phyloP scores from a whole-genome alignment of 2,888 invertebrate species.

The Horisme vitalbata region DNA sequence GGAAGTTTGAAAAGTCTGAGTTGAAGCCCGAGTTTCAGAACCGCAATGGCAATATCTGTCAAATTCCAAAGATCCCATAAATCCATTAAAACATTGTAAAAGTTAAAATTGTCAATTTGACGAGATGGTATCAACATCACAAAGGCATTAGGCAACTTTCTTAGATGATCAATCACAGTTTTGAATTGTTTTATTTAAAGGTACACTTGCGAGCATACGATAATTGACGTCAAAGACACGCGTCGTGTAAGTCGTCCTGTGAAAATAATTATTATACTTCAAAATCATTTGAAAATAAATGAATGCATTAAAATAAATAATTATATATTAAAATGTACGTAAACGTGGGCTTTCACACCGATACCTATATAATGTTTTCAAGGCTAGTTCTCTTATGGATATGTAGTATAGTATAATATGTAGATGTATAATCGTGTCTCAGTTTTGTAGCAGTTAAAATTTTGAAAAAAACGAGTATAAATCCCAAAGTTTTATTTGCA shows the following conservation, averaged over 20 bases:
- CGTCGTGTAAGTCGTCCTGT: neutral
- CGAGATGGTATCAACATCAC: conserved; percentile 34
- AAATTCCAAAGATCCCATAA: conserved; percentile 12
- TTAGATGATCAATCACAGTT: conserved; percentile 60
- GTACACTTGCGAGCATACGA: neutral
- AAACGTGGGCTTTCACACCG: too few relatives aligned
- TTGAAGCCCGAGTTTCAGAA: conserved; percentile 2
- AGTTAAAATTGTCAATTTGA: conserved; percentile 25
- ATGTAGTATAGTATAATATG: too few relatives aligned
- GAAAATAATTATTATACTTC: too few relatives aligned
- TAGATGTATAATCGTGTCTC: too few relatives aligned
- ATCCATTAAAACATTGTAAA: conserved; percentile 25
- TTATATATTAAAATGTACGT: too few relatives aligned
- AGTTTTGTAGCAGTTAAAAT: too few relatives aligned
- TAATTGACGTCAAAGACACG: neutral
- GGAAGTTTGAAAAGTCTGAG: neutral
- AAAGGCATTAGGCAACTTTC: conserved; percentile 46
- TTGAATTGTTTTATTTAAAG: conserved; percentile 57
- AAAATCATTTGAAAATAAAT: too few relatives aligned
- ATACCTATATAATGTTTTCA: too few relatives aligned
- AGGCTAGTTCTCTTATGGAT: too few relatives aligned
- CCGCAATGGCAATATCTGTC: conserved; percentile 4
- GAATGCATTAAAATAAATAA: too few relatives aligned
- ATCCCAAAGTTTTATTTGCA: too few relatives aligned
- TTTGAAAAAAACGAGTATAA: too few relatives aligned